These are phyloP conservation scores for Aphaenogaster floridana DNA, from an alignment of 1,140 invertebrate species.

Conservation along the genomic window DNA sequence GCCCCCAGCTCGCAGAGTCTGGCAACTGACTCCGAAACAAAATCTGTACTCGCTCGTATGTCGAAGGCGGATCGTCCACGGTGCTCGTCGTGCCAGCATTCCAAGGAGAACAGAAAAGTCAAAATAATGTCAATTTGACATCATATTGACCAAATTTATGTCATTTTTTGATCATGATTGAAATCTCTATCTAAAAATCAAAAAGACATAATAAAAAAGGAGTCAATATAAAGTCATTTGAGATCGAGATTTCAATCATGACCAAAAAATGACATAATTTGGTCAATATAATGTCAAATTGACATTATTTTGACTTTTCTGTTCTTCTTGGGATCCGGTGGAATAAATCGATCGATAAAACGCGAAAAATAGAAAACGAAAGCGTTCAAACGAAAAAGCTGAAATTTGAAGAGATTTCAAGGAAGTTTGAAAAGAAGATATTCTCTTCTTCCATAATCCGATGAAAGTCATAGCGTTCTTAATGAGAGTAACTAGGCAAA, in stretches of 20 bases:
- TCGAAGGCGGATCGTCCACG: neutral
- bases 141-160: too few species aligned
- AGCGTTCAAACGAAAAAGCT: neutral
- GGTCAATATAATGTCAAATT: too few species aligned
- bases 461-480: neutral
- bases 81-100: neutral
- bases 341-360: slow-evolving; percentile 12
- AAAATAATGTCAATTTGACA: too few species aligned
- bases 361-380: neutral
- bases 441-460: neutral
- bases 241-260: too few species aligned
- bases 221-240: too few species aligned
- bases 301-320: too few species aligned
- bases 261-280: too few species aligned
- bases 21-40: neutral
- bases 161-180: too few species aligned
- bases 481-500: neutral
- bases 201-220: too few species aligned
- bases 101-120: too few species aligned
- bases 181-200: too few species aligned
- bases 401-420: neutral
- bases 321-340: too few species aligned
- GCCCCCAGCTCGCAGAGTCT: neutral
- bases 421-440: neutral
- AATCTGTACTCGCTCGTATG: slow-evolving; percentile 6